phyloP scores from a whole-genome alignment of 2,888 invertebrate species.

The Hartigia nigra region DNA sequence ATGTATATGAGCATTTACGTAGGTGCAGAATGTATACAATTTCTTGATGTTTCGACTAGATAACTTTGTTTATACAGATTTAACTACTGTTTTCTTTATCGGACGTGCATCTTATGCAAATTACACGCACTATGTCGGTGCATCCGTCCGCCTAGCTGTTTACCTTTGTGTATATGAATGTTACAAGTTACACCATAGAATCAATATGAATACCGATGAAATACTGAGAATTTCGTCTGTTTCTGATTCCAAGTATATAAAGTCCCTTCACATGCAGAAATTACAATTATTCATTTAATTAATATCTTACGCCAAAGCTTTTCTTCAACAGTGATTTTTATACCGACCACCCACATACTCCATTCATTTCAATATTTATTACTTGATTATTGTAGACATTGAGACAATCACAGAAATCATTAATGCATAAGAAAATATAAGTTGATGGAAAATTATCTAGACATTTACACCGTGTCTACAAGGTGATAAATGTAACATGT shows the following conservation, averaged over 20 bases:
- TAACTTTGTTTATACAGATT: background rate
- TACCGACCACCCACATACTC: background rate
- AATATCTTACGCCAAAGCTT: background rate
- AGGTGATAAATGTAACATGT: background rate
- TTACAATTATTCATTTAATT: background rate
- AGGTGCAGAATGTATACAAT: background rate
- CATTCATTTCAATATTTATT: too few relatives aligned
- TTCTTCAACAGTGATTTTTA: background rate
- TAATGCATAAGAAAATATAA: background rate
- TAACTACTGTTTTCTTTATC: slow-evolving; percentile 39
- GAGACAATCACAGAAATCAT: background rate
- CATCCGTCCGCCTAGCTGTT: slow-evolving; percentile 28
- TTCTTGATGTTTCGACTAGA: background rate
- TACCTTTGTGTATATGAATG: slow-evolving; percentile 13
- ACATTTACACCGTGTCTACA: background rate
- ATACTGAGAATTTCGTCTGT: slow-evolving; percentile 36
- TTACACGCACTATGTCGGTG: slow-evolving; percentile 42
- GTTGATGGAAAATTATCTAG: background rate
- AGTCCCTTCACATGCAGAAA: background rate
- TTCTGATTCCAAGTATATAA: background rate
- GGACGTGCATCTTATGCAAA: slow-evolving; percentile 54
- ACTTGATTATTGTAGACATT: background rate
- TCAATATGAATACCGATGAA: slow-evolving; percentile 42
- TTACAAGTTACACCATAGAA: slow-evolving; percentile 3
- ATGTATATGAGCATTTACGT: background rate